Conservation (phyloP, 2,113 vertebrate species). For the Heliornis fulica region DNA sequence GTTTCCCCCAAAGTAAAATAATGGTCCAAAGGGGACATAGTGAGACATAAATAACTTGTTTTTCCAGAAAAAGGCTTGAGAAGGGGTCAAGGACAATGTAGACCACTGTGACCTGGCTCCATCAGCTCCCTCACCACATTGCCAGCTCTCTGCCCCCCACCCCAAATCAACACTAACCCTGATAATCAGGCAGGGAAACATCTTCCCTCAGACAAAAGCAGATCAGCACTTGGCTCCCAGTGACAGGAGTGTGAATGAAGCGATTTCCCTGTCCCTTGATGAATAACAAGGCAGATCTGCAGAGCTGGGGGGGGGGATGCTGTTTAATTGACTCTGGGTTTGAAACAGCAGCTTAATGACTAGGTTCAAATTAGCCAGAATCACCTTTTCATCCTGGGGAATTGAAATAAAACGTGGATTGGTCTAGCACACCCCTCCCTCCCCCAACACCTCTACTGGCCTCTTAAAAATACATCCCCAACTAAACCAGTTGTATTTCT, state of each 20-base stretch:
- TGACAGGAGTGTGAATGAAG: neutral
- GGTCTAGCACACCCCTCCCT: neutral
- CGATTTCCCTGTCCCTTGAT: constrained; percentile 4
- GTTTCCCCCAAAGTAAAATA: neutral
- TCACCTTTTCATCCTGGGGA: constrained; percentile 16
- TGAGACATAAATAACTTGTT: neutral
- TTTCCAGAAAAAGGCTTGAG: neutral
- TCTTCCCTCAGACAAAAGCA: neutral
- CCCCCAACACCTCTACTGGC: no score
- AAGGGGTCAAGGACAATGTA: neutral
- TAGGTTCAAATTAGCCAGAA: constrained; percentile 13
- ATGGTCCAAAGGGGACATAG: fast-evolving
- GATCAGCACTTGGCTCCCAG: neutral
- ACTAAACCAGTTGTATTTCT: neutral
- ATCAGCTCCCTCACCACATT: neutral
- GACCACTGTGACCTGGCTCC: neutral
- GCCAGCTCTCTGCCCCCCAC: neutral
- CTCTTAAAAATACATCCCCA: neutral
- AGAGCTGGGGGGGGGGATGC: neutral
- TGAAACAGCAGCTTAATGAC: neutral
- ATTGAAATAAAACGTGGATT: neutral
- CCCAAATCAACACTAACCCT: neutral
- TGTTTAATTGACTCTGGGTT: constrained; percentile 15
- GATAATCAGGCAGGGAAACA: neutral
- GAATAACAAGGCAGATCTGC: neutral